Percentiles rank a stretch among this genome's conserved stretches.
Conservation (phyloP, 2,113 vertebrate species). For the Meriones unguiculatus region DNA sequence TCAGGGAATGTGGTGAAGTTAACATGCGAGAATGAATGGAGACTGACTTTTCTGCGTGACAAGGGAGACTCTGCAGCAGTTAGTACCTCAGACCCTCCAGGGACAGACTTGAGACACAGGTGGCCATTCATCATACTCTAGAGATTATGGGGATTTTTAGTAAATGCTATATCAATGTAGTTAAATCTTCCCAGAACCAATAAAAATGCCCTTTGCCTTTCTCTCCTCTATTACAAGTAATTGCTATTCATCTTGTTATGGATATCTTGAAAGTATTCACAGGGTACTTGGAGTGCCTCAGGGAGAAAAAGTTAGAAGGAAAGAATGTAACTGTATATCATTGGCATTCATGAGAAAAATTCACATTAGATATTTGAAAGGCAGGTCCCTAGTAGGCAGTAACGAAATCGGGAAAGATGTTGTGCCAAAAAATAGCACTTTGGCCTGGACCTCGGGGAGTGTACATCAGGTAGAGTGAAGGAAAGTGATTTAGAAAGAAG, state of each 20-base stretch:
- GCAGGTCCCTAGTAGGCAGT: constrained; percentile 83
- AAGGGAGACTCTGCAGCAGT: constrained; percentile 23
- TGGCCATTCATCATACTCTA: neutral
- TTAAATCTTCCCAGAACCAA: constrained; percentile 77
- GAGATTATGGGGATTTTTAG: constrained; percentile 73
- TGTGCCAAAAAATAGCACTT: constrained; percentile 80
- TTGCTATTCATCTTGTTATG: constrained; percentile 83
- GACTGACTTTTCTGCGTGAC: constrained; percentile 45
- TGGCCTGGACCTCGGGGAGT: constrained; percentile 51
- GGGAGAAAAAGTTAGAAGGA: constrained; percentile 83
- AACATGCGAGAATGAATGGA: constrained; percentile 64
- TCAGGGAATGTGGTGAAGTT: constrained; percentile 66
- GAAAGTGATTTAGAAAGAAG: constrained; percentile 40
- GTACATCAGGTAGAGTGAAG: constrained; percentile 66
- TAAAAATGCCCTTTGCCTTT: constrained; percentile 74
- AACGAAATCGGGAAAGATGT: constrained; percentile 81
- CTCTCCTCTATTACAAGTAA: constrained; percentile 76
- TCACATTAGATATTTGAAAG: constrained; percentile 82
- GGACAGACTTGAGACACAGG: neutral
- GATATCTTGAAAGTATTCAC: constrained; percentile 82
- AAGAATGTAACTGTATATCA: constrained; percentile 83
- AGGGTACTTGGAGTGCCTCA: constrained; percentile 77
- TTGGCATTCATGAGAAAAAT: constrained; percentile 88
- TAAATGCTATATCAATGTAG: constrained; percentile 62
- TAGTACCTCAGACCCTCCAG: neutral